Conservation (phyloP, 2,113 vertebrate species). For the Ciconia stormi region DNA sequence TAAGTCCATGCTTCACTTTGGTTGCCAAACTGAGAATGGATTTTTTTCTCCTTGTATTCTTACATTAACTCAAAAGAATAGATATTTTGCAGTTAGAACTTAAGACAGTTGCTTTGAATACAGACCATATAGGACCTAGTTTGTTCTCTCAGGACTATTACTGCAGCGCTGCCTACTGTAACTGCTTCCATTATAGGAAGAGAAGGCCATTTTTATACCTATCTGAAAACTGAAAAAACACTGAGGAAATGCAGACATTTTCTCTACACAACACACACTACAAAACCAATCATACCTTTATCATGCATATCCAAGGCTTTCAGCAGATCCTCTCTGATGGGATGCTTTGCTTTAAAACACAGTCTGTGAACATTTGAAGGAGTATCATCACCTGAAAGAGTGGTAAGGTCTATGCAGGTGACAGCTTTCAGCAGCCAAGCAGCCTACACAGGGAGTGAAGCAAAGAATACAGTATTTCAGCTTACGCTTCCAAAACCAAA, state of each 20-base stretch:
- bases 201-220: neutral
- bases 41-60: neutral
- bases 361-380: slow-evolving; percentile 88
- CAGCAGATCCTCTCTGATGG: slow-evolving; percentile 85
- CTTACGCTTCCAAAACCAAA: neutral
- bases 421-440: slow-evolving; percentile 93
- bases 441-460: slow-evolving; percentile 72
- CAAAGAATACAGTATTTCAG: neutral
- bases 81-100: neutral
- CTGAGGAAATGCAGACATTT: neutral
- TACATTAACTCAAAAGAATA: neutral
- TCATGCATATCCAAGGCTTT: slow-evolving; percentile 85
- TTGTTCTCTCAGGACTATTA: neutral
- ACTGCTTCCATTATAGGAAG: neutral
- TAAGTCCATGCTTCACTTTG: neutral
- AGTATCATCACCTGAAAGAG: slow-evolving; percentile 91
- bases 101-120: neutral
- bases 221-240: neutral
- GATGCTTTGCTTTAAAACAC: slow-evolving; percentile 91
- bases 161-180: neutral
- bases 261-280: neutral
- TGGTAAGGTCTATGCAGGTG: slow-evolving; percentile 93
- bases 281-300: slow-evolving; percentile 77
- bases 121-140: neutral
- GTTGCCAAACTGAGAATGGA: neutral